Percentiles rank a stretch among this genome's conserved stretches.
These are phyloP conservation scores for Mormyrops boulengeri DNA, from an alignment of 2,797 vertebrate genomes.

Conservation along the genomic window DNA sequence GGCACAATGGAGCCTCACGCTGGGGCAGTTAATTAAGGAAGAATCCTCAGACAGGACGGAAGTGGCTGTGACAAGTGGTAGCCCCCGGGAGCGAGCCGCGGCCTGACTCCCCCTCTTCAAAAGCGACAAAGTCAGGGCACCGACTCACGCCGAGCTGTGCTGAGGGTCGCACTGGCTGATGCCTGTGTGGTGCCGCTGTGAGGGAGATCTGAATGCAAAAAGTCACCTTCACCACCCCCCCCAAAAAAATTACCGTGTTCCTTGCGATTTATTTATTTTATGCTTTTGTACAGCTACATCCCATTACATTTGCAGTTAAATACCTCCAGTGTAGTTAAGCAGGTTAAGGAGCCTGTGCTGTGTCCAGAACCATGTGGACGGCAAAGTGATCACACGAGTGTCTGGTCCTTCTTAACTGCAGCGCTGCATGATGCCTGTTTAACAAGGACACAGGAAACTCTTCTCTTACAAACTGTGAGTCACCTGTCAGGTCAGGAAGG, in stretches of 20 bases:
- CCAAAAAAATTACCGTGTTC: not conserved
- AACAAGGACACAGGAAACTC: not conserved
- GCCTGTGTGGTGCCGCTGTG: not conserved
- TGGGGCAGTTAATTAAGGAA: slow-evolving; percentile 5
- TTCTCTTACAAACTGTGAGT: not conserved
- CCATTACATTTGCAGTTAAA: not conserved
- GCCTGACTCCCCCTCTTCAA: not conserved
- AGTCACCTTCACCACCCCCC: not conserved
- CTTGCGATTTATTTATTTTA: not conserved
- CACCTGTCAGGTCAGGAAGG: not conserved
- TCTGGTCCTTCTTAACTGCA: not conserved
- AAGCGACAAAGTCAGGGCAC: not conserved
- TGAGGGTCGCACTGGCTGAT: not conserved
- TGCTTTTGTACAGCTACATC: not conserved
- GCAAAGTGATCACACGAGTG: not conserved
- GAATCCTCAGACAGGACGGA: not conserved
- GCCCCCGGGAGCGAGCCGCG: not conserved
- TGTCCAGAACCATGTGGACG: not conserved
- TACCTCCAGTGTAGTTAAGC: not conserved
- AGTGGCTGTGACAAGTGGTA: not conserved
- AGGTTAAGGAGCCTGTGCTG: not conserved
- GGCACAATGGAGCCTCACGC: not conserved
- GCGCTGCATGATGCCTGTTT: not conserved
- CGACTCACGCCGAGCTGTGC: not conserved
- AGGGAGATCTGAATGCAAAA: not conserved